These are phyloP conservation scores for Caenorhabditis doughertyi DNA, from an alignment of 2,888 invertebrate species.

Conservation along the genomic window DNA sequence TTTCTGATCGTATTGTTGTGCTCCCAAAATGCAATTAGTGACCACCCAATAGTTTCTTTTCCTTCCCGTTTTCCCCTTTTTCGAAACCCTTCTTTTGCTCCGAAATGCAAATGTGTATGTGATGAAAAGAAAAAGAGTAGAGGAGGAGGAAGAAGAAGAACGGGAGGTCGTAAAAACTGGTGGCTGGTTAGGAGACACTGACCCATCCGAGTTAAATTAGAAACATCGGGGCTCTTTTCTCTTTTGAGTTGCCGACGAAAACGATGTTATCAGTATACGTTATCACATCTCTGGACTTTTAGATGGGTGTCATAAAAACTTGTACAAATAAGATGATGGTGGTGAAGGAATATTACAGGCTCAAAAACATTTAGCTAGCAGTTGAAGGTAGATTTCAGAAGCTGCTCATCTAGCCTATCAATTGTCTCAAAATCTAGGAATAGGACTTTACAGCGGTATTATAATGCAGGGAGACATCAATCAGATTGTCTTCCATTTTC, in stretches of 20 bases:
- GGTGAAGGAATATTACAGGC: no score
- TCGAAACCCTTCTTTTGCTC: slow-evolving; percentile 11
- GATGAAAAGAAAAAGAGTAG: slow-evolving; percentile 32
- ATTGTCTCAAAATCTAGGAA: no score
- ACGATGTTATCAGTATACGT: slow-evolving; percentile 22
- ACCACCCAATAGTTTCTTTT: slow-evolving; percentile 19
- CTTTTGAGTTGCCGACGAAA: slow-evolving; percentile 41
- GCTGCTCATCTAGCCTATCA: no score
- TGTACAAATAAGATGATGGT: slow-evolving; percentile 21
- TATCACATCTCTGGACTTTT: slow-evolving; percentile 9
- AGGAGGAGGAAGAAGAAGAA: slow-evolving; percentile 49
- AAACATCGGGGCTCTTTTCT: slow-evolving; percentile 40
- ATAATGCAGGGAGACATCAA: no score
- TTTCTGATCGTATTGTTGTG: slow-evolving; percentile 36
- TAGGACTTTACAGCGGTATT: no score
- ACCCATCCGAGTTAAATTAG: slow-evolving; percentile 49
- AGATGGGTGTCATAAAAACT: slow-evolving; percentile 42
- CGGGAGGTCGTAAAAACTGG: slow-evolving; percentile 62
- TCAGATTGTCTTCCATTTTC: no score
- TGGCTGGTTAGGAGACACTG: slow-evolving; percentile 20
- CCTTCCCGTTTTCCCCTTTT: slow-evolving; percentile 14
- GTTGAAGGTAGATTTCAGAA: neutral
- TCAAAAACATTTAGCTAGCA: neutral
- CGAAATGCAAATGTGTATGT: slow-evolving; percentile 61
- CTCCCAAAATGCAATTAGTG: slow-evolving; percentile 60